Percentiles rank a stretch among this genome's conserved stretches.
Evolutionary conservation across 2,797 vertebrate species (phyloP).

Genomic region (Myotis findleyi): DNA sequence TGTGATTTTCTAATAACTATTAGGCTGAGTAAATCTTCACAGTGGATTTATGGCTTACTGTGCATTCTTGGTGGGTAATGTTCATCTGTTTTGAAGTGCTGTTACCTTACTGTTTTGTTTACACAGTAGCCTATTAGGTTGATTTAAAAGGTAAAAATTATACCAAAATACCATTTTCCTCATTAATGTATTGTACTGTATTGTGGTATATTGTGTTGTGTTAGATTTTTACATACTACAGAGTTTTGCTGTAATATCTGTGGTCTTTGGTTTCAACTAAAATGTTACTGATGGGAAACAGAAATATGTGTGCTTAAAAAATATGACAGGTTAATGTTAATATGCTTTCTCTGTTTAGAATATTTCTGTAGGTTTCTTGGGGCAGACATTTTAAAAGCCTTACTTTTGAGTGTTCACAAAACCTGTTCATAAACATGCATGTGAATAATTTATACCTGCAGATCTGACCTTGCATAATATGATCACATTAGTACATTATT

Average conservation of each 20-base stretch:
- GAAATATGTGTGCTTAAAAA: constrained; percentile 86
- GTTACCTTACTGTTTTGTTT: constrained; percentile 92
- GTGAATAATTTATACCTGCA: constrained; percentile 47
- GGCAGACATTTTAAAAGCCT: constrained; percentile 31
- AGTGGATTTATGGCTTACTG: constrained; percentile 87
- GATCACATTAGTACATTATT: constrained; percentile 22
- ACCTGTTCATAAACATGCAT: constrained; percentile 46
- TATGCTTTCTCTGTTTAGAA: constrained; percentile 79
- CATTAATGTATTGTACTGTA: constrained; percentile 87
- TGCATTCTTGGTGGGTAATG: constrained; percentile 89
- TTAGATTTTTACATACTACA: constrained; percentile 86
- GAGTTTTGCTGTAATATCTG: constrained; percentile 72
- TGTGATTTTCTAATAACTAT: constrained; percentile 84
- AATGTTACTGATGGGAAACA: constrained; percentile 87
- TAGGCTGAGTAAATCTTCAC: constrained; percentile 85
- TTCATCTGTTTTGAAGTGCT: constrained; percentile 88
- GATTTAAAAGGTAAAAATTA: constrained; percentile 88
- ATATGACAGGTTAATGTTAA: constrained; percentile 84
- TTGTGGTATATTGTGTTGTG: constrained; percentile 85
- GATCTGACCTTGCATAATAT: constrained; percentile 35
- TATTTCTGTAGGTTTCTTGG: constrained; percentile 70
- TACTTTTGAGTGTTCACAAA: constrained; percentile 62
- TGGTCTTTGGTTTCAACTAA: constrained; percentile 84
- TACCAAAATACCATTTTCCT: constrained; percentile 84
- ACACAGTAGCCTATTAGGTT: constrained; percentile 88